Percentiles rank a stretch among this genome's conserved stretches.
phyloP scores from a whole-genome alignment of 2,113 vertebrate species.

The Piaya cayana region DNA sequence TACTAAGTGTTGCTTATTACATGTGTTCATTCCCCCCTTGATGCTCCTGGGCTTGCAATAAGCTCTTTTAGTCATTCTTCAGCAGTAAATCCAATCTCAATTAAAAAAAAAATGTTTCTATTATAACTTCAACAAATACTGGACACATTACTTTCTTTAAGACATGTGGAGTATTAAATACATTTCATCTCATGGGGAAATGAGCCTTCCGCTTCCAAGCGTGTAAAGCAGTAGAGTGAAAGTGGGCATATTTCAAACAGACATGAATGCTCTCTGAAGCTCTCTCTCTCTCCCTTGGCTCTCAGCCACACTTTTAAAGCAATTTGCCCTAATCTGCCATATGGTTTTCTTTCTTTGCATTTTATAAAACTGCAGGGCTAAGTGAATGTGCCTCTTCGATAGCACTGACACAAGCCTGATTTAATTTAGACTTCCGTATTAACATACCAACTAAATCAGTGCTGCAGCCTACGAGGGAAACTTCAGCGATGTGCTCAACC shows the following conservation, averaged over 20 bases:
- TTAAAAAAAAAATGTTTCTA: neutral
- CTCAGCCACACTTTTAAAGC: slow-evolving; percentile 47
- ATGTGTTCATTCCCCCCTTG: neutral
- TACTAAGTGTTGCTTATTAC: neutral
- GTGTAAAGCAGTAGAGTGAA: slow-evolving; percentile 17
- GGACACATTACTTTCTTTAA: slow-evolving; percentile 8
- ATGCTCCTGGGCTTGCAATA: neutral
- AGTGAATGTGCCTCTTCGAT: slow-evolving; percentile 58
- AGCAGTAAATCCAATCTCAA: neutral
- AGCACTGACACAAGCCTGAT: slow-evolving; percentile 69
- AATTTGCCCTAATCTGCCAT: slow-evolving; percentile 64
- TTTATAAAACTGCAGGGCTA: slow-evolving; percentile 59
- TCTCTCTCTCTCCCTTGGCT: slow-evolving; percentile 41
- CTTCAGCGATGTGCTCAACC: slow-evolving; percentile 3
- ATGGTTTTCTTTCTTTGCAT: slow-evolving; percentile 68
- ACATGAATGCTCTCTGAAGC: slow-evolving; percentile 23
- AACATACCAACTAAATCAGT: slow-evolving; percentile 66
- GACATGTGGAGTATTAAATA: neutral
- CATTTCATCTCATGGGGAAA: slow-evolving; percentile 35
- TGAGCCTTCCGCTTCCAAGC: neutral
- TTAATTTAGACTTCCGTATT: slow-evolving; percentile 73
- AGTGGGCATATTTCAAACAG: slow-evolving; percentile 66
- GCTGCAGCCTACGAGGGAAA: slow-evolving; percentile 31
- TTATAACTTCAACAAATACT: neutral
- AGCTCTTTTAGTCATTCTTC: neutral